Percentiles rank a stretch among this genome's conserved stretches.
These are phyloP conservation scores for Himalopsyche japonica DNA, from an alignment of 2,888 invertebrate genomes.

Conservation along the genomic window DNA sequence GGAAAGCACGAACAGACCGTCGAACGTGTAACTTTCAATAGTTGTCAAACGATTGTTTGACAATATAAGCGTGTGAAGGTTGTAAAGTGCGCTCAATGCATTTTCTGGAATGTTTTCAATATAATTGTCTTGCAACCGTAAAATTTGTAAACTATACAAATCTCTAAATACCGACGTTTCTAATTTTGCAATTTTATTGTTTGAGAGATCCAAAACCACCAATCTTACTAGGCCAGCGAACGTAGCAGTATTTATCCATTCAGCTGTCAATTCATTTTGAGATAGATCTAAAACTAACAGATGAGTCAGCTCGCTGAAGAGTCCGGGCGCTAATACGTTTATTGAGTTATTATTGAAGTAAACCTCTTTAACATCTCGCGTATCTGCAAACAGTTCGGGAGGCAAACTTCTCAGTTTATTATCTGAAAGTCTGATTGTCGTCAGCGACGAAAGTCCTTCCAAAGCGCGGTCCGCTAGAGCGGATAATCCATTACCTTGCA, in stretches of 20 bases:
- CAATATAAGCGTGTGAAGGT: constrained; percentile 79
- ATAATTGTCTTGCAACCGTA: constrained; percentile 78
- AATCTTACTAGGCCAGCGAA: constrained; percentile 77
- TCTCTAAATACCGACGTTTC: constrained; percentile 78
- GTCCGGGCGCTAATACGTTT: constrained; percentile 76
- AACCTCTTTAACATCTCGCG: constrained; percentile 76
- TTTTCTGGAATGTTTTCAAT: constrained; percentile 78
- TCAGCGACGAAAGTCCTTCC: constrained; percentile 72
- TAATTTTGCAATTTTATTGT: constrained; percentile 74
- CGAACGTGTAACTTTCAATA: constrained; percentile 76
- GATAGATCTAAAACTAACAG: constrained; percentile 77
- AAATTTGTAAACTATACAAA: constrained; percentile 76
- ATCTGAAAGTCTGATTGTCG: constrained; percentile 76
- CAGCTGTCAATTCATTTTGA: constrained; percentile 77
- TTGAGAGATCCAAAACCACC: constrained; percentile 76
- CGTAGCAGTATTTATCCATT: constrained; percentile 81
- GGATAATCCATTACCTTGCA: constrained; percentile 76
- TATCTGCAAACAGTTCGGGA: constrained; percentile 79
- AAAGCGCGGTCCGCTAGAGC: constrained; percentile 78
- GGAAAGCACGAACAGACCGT: constrained; percentile 74
- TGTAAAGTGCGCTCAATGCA: constrained; percentile 74
- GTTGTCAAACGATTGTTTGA: constrained; percentile 78
- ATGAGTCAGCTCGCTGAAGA: constrained; percentile 76
- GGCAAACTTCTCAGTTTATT: constrained; percentile 81
- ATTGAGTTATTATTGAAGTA: constrained; percentile 82